These are phyloP conservation scores for Synanthedon tipuliformis DNA, from an alignment of 2,888 invertebrate genomes.

Conservation along the genomic window DNA sequence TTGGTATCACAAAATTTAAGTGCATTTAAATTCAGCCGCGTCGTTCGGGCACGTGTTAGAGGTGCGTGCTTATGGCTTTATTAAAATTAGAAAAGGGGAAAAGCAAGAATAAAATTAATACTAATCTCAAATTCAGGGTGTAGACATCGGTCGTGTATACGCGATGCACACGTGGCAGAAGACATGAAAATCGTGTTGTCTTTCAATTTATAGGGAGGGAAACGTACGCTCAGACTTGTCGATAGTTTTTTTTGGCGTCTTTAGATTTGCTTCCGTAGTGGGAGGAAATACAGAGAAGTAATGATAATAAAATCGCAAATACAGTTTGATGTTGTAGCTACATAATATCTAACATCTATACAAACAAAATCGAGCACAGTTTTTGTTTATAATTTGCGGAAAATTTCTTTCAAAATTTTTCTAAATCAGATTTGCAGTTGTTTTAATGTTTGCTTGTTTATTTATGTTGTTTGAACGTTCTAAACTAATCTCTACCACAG, in stretches of 20 bases:
- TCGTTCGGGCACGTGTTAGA: slow-evolving; percentile 42
- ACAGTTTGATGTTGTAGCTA: no score
- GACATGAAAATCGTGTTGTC: slow-evolving; percentile 64
- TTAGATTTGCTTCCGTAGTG: no score
- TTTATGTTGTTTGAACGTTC: no score
- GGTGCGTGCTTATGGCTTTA: slow-evolving; percentile 49
- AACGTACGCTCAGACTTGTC: slow-evolving; percentile 7
- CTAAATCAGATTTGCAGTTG: no score
- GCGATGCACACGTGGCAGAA: slow-evolving; percentile 59
- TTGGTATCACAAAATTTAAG: slow-evolving; percentile 31
- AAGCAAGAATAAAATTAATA: slow-evolving; percentile 53
- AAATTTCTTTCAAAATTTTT: no score
- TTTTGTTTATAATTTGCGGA: no score
- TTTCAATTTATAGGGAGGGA: slow-evolving; percentile 29
- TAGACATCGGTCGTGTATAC: slow-evolving; percentile 52
- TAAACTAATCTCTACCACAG: no score
- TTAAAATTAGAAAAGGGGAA: slow-evolving; percentile 60
- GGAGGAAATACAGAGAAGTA: no score
- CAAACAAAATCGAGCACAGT: no score
- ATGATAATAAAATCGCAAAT: no score
- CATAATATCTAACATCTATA: no score
- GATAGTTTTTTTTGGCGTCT: slow-evolving; percentile 7
- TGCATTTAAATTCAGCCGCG: slow-evolving; percentile 45
- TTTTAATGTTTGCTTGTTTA: no score
- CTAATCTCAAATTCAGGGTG: slow-evolving; percentile 59